phyloP scores from a whole-genome alignment of 2,113 vertebrate species.

The Tor tambroides region DNA sequence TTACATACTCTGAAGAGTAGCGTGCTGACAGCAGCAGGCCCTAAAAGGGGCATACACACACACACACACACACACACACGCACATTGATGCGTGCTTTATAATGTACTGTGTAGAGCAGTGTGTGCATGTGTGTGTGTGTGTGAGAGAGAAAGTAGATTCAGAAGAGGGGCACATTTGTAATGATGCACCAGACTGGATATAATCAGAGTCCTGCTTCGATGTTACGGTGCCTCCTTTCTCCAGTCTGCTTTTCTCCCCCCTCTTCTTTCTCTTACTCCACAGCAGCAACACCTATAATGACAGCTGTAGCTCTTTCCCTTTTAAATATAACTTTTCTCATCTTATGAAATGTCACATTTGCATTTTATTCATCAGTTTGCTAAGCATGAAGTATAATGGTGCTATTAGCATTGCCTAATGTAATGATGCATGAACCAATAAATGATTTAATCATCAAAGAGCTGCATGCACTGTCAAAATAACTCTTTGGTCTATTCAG shows the following conservation, averaged over 20 bases:
- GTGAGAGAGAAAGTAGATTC: not conserved
- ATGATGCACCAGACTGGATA: constrained; percentile 52
- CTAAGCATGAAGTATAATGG: constrained; percentile 41
- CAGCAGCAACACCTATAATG: constrained; percentile 27
- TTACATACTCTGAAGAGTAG: constrained; percentile 63
- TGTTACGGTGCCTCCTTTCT: constrained; percentile 27
- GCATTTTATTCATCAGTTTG: constrained; percentile 44
- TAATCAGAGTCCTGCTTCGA: constrained; percentile 38
- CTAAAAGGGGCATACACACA: constrained; percentile 56
- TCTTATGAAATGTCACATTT: not conserved
- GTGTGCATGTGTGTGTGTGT: constrained; percentile 12
- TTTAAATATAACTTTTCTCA: not conserved
- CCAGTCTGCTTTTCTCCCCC: not conserved
- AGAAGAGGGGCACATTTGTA: constrained; percentile 26
- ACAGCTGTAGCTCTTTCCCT: not conserved
- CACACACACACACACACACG: constrained; percentile 44
- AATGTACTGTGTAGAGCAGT: not conserved
- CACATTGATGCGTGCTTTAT: constrained; percentile 21
- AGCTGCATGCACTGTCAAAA: constrained; percentile 20
- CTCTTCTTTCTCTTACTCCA: not conserved
- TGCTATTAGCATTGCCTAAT: constrained; percentile 36
- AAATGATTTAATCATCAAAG: constrained; percentile 57
- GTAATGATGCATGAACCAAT: constrained; percentile 55
- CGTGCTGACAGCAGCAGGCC: constrained; percentile 72
- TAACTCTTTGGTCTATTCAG: constrained; percentile 53